Conservation (phyloP, 2,888 invertebrate genomes). For the Chirona hameri region DNA sequence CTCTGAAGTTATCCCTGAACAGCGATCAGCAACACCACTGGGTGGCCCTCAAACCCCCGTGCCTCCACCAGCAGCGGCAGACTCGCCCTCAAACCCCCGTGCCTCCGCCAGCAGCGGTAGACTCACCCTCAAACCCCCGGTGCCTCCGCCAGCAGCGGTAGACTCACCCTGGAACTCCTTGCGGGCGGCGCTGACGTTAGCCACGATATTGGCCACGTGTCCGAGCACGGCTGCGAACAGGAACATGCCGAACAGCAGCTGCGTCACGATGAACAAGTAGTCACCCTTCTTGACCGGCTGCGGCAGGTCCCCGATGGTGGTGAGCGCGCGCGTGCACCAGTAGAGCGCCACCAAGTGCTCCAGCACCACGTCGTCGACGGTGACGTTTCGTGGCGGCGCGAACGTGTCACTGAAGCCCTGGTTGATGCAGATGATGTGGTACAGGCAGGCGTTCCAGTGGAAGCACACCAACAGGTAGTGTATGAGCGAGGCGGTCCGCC, state of each 20-base stretch:
- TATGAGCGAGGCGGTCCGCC: conserved; percentile 53
- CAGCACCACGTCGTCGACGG: conserved; percentile 69
- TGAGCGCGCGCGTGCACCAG: conserved; percentile 94
- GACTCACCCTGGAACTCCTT: conserved; percentile 97
- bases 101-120: no score
- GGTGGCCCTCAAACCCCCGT: neutral
- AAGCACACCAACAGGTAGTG: conserved; percentile 73
- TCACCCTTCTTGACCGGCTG: conserved; percentile 88
- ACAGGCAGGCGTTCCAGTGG: conserved; percentile 99
- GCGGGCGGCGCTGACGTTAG: conserved; percentile 91
- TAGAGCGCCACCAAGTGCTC: conserved; percentile 97
- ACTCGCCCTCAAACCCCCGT: neutral
- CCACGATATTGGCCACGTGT: conserved; percentile 97
- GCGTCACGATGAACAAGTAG: conserved; percentile 91
- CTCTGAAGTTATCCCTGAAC: no score
- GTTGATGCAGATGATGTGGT: conserved; percentile 94
- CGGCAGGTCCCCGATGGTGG: conserved; percentile 89
- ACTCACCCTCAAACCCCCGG: neutral
- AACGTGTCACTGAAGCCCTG: conserved; percentile 57
- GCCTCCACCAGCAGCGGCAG: no score
- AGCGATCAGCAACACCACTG: no score
- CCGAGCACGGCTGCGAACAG: conserved; percentile 95
- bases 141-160: neutral
- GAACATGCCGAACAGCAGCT: conserved; percentile 88
- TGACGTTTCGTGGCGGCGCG: neutral